Evolutionary conservation across 2,888 invertebrate genomes (phyloP), one percentile per base, ranked within the genome.

Genomic region (Ophraella communa): DNA sequence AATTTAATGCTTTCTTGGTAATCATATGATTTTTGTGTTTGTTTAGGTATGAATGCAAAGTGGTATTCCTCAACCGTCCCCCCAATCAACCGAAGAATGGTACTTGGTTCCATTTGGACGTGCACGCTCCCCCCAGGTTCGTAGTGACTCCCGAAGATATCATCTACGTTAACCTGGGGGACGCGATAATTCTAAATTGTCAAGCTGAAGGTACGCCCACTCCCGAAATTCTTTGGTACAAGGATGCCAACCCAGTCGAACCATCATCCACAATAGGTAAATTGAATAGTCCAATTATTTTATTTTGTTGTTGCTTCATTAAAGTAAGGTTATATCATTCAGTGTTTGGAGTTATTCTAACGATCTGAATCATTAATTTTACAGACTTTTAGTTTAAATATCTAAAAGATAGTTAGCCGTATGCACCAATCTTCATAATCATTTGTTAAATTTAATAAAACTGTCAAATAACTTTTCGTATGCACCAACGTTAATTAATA

Each of bases 71-170:
- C 85, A 95, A 96, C 85, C 92, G 96, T 77, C 92, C 93, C 77
- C 94, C 95, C 76, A 94, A 94, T 83, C 91, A 91, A 83, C 90
- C 92, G 86, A 94, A 94, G 85, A 95, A 94, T 85, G 96, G 97
- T 81, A 96, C 96, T 79, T 97, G 96, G 96, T 96, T 97, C 86
- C 96, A 97, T 84, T 89, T 98, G 83, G 95, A 96, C 86, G 96
- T 98, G 82, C 95, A 96, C 87, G 96, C 96, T 82, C 95, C 95
- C 81, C 96, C 96, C 77, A 91, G 94, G 68, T 96, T 96, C 87
- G 93, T 93, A 85, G 92, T 94, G 85, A 95, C 95, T 81, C 95
- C 96, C 80, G 95, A 95, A 85, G 94, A 95, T 85, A 92, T 95
- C 85, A 94, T 95, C 85, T 96, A 96, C 88, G 96, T 96, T 84